A percentile compares a stretch with the other conserved stretches of the same genome.
Conservation (phyloP, 2,888 invertebrate species). For the Caenorhabditis doughertyi region DNA sequence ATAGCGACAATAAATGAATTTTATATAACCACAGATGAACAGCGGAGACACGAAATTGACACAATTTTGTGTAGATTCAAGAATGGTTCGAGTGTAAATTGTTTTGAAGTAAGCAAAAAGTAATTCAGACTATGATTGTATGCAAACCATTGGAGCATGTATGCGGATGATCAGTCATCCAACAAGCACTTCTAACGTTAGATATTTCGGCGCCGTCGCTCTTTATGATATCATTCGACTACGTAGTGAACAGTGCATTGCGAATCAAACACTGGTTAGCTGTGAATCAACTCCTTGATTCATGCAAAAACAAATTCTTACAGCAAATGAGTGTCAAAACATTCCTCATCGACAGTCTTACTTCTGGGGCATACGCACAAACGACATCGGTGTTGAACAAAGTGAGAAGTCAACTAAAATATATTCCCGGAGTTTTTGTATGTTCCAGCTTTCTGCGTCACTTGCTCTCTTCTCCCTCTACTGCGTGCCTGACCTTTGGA, state of each 20-base stretch:
- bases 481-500: constrained; percentile 76
- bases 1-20: constrained; percentile 69
- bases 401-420: constrained; percentile 8
- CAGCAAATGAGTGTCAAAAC: constrained; percentile 66
- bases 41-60: constrained; percentile 65
- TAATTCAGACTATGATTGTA: constrained; percentile 49
- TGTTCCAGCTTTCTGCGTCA: constrained; percentile 65
- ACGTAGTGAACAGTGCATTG: constrained; percentile 69
- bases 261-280: constrained; percentile 61
- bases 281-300: background rate
- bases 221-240: constrained; percentile 72
- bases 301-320: background rate
- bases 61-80: constrained; percentile 66
- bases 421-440: too few species aligned
- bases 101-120: background rate
- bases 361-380: constrained; percentile 54
- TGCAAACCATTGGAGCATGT: constrained; percentile 60
- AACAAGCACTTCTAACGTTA: constrained; percentile 53
- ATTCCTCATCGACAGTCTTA: constrained; percentile 67
- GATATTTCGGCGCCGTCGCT: constrained; percentile 70
- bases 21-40: constrained; percentile 66
- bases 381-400: constrained; percentile 68
- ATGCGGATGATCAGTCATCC: constrained; percentile 64
- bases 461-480: constrained; percentile 71
- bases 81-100: constrained; percentile 36